Evolutionary conservation across 2,888 invertebrate species (phyloP).

Genomic region (Cotesia congregata): DNA sequence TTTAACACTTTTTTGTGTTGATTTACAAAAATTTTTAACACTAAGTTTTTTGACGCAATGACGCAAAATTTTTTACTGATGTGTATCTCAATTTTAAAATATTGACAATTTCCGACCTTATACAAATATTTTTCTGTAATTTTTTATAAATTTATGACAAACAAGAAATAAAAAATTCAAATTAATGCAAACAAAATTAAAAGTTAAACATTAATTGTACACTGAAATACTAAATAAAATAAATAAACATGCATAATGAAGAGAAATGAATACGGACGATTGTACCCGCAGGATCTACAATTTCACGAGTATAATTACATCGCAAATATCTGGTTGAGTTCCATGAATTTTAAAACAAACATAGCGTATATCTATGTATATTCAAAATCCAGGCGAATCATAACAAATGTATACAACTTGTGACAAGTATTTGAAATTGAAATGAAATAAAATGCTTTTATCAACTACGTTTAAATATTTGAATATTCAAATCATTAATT

Average conservation of each 20-base stretch:
- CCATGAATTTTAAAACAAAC: background rate
- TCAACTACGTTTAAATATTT: too few relatives aligned
- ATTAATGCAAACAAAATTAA: background rate
- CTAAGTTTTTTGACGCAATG: too few relatives aligned
- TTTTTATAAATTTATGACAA: too few relatives aligned
- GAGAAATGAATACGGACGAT: background rate
- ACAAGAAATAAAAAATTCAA: background rate
- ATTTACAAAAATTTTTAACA: too few relatives aligned
- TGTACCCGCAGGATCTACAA: background rate
- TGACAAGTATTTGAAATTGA: background rate
- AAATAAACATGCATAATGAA: background rate
- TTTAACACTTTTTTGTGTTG: too few relatives aligned
- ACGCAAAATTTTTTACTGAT: too few relatives aligned
- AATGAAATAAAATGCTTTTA: too few relatives aligned
- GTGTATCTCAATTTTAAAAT: too few relatives aligned
- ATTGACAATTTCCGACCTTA: too few relatives aligned
- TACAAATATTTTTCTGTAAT: too few relatives aligned
- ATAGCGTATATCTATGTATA: background rate
- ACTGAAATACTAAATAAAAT: background rate
- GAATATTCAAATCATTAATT: too few relatives aligned
- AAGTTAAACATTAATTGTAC: background rate
- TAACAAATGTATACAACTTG: background rate
- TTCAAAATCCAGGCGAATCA: too few relatives aligned
- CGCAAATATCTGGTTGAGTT: background rate
- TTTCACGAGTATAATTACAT: background rate